These are phyloP conservation scores for Drosophila rubida DNA, from an alignment of 2,888 invertebrate genomes.

Conservation along the genomic window DNA sequence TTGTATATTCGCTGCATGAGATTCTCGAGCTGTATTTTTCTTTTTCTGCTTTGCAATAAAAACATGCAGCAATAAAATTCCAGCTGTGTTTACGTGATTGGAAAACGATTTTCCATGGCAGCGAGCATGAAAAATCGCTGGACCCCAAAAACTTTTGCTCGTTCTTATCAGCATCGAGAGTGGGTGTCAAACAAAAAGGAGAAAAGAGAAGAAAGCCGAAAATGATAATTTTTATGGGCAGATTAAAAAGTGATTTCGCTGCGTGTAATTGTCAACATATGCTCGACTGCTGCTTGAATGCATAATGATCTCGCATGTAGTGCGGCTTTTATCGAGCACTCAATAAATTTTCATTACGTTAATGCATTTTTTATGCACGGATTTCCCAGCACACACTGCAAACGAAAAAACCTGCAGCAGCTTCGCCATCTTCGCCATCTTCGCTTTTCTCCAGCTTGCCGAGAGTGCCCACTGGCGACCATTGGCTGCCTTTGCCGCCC, in stretches of 20 bases:
- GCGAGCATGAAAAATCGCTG: conserved; percentile 65
- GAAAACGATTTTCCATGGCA: conserved; percentile 78
- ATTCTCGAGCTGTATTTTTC: conserved; percentile 12
- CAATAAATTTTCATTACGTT: conserved; percentile 77
- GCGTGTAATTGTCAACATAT: conserved; percentile 56
- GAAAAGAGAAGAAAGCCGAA: conserved; percentile 37
- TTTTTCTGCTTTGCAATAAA: conserved; percentile 55
- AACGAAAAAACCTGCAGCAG: conserved; percentile 29
- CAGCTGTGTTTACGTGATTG: conserved; percentile 81
- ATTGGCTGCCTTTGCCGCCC: neutral
- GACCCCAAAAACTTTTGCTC: conserved; percentile 25
- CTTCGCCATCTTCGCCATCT: conserved; percentile 21
- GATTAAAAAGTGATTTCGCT: conserved; percentile 61
- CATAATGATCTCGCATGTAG: conserved; percentile 52
- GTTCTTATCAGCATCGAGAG: conserved; percentile 4
- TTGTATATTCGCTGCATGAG: conserved; percentile 5
- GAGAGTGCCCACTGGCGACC: conserved; percentile 18
- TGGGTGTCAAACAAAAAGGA: conserved; percentile 52
- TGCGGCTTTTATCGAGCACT: conserved; percentile 57
- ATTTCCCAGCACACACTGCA: neutral
- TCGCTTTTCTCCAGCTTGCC: conserved; percentile 16
- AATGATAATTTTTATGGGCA: conserved; percentile 61
- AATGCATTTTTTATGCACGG: conserved; percentile 70
- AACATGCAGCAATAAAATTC: conserved; percentile 78
- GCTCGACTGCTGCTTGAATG: conserved; percentile 42